Evolutionary conservation across 1,140 invertebrate species (phyloP), one percentile per base, ranked within the genome.

Genomic region (Zaprionus davidi): DNA sequence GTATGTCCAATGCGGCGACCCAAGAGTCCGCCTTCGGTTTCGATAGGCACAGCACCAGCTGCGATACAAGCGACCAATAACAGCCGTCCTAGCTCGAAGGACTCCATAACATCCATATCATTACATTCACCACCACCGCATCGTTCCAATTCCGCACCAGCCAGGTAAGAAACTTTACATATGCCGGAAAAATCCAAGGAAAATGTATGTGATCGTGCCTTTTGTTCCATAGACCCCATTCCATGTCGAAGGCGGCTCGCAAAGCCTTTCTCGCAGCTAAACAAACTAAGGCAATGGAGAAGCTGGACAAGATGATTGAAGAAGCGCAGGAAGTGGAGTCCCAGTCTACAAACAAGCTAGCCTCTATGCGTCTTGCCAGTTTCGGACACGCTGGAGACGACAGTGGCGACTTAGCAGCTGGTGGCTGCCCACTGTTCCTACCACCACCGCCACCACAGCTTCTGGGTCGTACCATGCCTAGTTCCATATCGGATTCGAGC

Each of bases 221-320:
- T 24, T 4, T 51, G 9, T 51, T 20, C 12, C 4, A 24, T 22
- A 83, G 83, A 57, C 83, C 83, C 11, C 84, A 88, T 72, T 86
- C 82, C 56, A 91, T 92, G 86, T 85, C 91, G 6, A 93, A 92
- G 65, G 86, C 92, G 20, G 90, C 88, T 6, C 79, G 92, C 5
- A 92, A 92, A 58, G 90, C 91, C 2, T 91, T 92, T 60, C 71
- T 92, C 68, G 91, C 88, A 1, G 91, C 91, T 20, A 92, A 92
- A 58, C 92, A 93, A 62, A 87, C 90, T 2, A 92, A 91, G 58
- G 92, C 92, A 20, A 91, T 93, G 66, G 91, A 93, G 36, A 92
- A 93, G 70, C 56, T 93, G 57, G 92, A 93, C 51, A 90, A 92
- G 74, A 93, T 93, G 92, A 92, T 93, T 63, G 92, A 93, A 53